These are phyloP conservation scores for Pipistrellus pipistrellus DNA, from an alignment of 2,797 vertebrate genomes.

Conservation along the genomic window DNA sequence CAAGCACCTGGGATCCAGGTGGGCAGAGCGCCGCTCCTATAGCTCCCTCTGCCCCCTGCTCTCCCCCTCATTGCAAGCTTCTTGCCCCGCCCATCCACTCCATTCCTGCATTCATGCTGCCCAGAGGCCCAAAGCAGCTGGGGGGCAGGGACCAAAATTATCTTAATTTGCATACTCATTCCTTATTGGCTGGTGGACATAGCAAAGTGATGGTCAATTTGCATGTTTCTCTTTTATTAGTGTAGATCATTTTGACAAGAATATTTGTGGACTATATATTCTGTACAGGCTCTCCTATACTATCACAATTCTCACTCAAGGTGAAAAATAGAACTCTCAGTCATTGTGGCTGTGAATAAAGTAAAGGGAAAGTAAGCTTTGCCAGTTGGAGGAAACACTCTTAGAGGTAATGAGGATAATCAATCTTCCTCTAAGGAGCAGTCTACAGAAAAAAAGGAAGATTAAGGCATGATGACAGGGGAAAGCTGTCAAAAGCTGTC, in stretches of 20 bases:
- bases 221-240: no score
- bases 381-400: background rate
- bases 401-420: background rate
- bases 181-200: no score
- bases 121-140: no score
- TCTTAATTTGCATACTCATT: no score
- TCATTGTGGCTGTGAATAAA: background rate
- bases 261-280: background rate
- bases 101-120: no score
- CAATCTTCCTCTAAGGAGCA: constrained; percentile 15
- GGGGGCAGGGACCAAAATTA: no score
- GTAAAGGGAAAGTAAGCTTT: constrained; percentile 50
- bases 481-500: background rate
- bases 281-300: background rate
- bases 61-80: no score
- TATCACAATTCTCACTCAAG: background rate
- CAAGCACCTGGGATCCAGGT: no score
- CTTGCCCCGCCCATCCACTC: no score
- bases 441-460: background rate
- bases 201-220: no score
- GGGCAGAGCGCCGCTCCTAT: no score
- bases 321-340: background rate
- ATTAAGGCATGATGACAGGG: background rate
- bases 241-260: background rate
- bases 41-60: no score